Evolutionary conservation across 2,113 vertebrate genomes (phyloP).

Genomic region (Ciconia boyciana): DNA sequence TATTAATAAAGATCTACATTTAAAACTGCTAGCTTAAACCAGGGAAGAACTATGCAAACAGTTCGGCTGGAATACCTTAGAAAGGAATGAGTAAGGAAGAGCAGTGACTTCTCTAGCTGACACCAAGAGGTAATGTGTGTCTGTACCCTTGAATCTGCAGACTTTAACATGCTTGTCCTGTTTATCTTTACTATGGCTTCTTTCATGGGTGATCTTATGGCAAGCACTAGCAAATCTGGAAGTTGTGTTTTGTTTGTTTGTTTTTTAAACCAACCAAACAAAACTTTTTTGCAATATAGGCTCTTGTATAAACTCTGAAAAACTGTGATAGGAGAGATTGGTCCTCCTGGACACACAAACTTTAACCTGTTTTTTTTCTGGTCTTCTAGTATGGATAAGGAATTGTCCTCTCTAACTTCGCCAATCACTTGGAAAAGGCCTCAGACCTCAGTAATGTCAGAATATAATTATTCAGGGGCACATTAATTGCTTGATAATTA

Average conservation of each 20-base stretch:
- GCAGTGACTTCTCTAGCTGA: background rate
- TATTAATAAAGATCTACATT: background rate
- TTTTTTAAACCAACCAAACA: background rate
- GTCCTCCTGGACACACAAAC: background rate
- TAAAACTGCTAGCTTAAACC: background rate
- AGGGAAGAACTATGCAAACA: background rate
- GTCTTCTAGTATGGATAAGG: background rate
- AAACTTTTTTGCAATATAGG: background rate
- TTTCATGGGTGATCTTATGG: background rate
- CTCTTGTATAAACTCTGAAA: background rate
- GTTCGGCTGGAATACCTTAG: background rate
- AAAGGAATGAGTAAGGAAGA: background rate
- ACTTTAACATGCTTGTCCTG: background rate
- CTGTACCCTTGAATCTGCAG: background rate
- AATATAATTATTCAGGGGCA: background rate
- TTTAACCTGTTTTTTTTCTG: background rate
- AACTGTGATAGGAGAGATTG: background rate
- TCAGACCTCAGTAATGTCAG: background rate
- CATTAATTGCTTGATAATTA: background rate
- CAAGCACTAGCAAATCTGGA: background rate
- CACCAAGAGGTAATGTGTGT: background rate
- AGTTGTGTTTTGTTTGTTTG: too few species aligned
- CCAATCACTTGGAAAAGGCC: background rate
- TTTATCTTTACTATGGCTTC: background rate
- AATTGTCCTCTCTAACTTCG: background rate